Conservation (phyloP, 53 echinoderm and acorn worm species). For the Patiria pectinifera region DNA sequence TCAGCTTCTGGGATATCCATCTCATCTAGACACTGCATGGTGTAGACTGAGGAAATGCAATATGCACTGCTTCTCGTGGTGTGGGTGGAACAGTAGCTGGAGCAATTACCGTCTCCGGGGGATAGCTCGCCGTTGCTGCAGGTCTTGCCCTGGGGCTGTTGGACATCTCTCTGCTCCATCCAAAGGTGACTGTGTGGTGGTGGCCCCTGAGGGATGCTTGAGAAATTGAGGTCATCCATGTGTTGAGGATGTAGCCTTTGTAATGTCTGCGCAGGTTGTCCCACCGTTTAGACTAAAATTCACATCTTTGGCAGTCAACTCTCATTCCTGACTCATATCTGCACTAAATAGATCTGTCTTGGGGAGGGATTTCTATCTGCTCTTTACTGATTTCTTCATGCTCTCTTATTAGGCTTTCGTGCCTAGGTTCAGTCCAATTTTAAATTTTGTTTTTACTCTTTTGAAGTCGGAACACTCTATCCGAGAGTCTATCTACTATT, state of each 20-base stretch:
- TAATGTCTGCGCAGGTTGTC: constrained; percentile 2
- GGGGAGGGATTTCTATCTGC: neutral
- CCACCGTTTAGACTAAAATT: neutral
- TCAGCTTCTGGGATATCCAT: neutral
- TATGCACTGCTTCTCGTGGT: no score
- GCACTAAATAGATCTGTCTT: no score
- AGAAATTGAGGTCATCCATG: no score
- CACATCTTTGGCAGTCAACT: neutral
- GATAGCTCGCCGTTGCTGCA: neutral
- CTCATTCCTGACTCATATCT: no score
- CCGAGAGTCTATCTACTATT: neutral
- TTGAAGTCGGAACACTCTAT: neutral
- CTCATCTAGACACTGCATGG: neutral
- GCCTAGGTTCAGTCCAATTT: neutral
- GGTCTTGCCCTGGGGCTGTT: neutral
- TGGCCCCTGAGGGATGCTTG: no score
- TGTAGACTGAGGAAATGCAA: no score
- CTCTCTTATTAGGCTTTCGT: neutral
- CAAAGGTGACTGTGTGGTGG: neutral
- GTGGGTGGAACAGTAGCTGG: neutral
- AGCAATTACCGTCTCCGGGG: neutral
- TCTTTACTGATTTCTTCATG: neutral
- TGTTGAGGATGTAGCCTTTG: no score
- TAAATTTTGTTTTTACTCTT: no score
- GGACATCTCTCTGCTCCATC: no score